A percentile compares a stretch with the other conserved stretches of the same genome.
phyloP scores from a whole-genome alignment of 2,888 invertebrate species.

The Meandrusa payeni region DNA sequence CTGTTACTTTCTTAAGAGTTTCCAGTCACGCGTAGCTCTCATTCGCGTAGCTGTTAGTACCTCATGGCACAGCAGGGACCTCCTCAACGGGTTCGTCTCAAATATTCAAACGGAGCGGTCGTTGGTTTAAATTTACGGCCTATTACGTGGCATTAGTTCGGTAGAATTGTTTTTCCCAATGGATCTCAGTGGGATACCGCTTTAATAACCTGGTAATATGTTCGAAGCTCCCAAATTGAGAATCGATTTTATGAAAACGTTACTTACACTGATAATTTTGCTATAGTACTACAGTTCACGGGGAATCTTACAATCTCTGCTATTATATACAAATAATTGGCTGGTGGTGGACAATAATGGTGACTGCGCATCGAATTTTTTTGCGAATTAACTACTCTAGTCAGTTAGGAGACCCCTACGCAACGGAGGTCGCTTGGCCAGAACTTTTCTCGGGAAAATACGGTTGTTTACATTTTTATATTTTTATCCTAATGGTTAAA shows the following conservation, averaged over 20 bases:
- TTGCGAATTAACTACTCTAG: too few species aligned
- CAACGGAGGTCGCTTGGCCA: too few species aligned
- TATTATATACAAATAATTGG: too few species aligned
- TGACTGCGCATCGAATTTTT: too few species aligned
- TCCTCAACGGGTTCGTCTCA: constrained; percentile 17
- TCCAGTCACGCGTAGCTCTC: constrained; percentile 42
- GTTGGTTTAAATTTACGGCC: constrained; percentile 32
- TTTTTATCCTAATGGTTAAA: too few species aligned
- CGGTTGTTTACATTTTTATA: too few species aligned
- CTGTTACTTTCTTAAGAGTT: constrained; percentile 37
- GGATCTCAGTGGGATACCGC: constrained; percentile 31
- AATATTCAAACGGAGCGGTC: constrained; percentile 27
- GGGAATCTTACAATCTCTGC: too few species aligned
- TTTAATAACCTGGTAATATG: constrained; percentile 25
- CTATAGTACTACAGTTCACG: too few species aligned
- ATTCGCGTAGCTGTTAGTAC: constrained; percentile 29
- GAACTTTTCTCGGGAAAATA: too few species aligned
- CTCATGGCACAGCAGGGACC: constrained; percentile 34
- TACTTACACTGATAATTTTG: too few species aligned
- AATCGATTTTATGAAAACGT: constrained; percentile 4
- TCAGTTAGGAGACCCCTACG: too few species aligned
- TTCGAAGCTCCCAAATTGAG: constrained; percentile 4
- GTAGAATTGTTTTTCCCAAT: constrained; percentile 35
- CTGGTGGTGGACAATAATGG: too few species aligned
- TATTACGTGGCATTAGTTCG: constrained; percentile 32